A percentile compares a stretch with the other conserved stretches of the same genome.
Conservation (phyloP, 2,888 invertebrate genomes). For the Aporophyla nigra region DNA sequence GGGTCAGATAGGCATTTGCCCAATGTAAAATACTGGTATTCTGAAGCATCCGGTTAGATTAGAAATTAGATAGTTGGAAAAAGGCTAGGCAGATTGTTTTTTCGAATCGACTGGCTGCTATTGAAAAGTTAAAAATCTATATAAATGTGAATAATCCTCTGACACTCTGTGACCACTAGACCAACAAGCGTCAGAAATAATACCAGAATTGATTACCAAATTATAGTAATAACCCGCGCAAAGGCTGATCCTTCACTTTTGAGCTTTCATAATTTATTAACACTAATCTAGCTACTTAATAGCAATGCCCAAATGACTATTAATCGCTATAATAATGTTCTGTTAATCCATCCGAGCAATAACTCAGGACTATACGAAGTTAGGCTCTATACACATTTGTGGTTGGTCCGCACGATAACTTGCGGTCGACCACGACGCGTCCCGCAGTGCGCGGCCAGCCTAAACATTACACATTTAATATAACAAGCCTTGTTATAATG, state of each 20-base stretch:
- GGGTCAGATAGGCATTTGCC: background rate
- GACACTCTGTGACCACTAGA: background rate
- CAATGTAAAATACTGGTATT: background rate
- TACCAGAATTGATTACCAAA: background rate
- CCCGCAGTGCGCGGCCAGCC: slow-evolving; percentile 41
- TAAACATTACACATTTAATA: slow-evolving; percentile 50
- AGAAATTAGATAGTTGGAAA: background rate
- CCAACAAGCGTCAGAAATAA: background rate
- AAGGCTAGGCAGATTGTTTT: too few relatives aligned
- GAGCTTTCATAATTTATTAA: slow-evolving; percentile 8
- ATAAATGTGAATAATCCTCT: background rate
- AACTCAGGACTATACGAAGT: slow-evolving; percentile 42
- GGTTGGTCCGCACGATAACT: slow-evolving; percentile 54
- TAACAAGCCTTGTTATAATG: slow-evolving; percentile 27
- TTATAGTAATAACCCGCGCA: background rate
- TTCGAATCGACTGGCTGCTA: too few relatives aligned
- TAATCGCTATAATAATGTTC: slow-evolving; percentile 33
- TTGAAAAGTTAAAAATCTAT: too few relatives aligned
- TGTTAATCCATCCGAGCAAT: slow-evolving; percentile 38
- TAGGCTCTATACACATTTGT: slow-evolving; percentile 31
- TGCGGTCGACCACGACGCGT: slow-evolving; percentile 58
- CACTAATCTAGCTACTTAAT: slow-evolving; percentile 26
- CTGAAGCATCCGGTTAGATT: background rate
- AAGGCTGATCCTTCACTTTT: slow-evolving; percentile 11
- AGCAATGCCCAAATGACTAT: slow-evolving; percentile 27